Evolutionary conservation across 2,797 vertebrate species (phyloP).

Genomic region (Phyllotis vaccarum): DNA sequence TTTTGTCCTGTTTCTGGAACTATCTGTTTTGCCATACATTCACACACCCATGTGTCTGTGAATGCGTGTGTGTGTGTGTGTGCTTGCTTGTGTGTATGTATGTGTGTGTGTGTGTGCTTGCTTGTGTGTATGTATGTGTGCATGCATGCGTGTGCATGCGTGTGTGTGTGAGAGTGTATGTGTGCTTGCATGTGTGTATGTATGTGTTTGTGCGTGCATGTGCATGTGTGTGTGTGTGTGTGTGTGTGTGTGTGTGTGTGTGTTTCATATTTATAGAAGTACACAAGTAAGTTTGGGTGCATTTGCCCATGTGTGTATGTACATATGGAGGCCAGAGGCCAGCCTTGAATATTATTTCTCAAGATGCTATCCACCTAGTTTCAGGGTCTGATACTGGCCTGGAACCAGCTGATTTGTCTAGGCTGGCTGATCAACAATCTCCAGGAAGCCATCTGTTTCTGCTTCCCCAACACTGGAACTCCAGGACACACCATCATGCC

Average conservation of each 20-base stretch:
- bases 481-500: background rate
- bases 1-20: background rate
- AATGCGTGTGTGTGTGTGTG: background rate
- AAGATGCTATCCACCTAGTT: background rate
- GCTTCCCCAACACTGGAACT: background rate
- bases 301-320: background rate
- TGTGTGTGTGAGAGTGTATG: background rate
- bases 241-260: background rate
- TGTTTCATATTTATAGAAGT: background rate
- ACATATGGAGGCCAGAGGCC: background rate
- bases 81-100: background rate
- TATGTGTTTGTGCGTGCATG: too few relatives aligned
- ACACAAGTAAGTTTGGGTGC: background rate
- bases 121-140: background rate
- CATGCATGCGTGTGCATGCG: background rate
- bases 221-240: background rate
- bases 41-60: background rate
- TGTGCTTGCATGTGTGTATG: background rate
- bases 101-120: background rate
- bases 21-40: background rate
- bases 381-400: background rate
- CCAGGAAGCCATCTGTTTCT: background rate
- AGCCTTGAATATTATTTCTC: background rate
- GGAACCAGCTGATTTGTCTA: background rate
- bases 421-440: background rate